Base-by-base conservation (phyloP, 2,888 invertebrate species). In the Nomada ruficornis region DNA sequence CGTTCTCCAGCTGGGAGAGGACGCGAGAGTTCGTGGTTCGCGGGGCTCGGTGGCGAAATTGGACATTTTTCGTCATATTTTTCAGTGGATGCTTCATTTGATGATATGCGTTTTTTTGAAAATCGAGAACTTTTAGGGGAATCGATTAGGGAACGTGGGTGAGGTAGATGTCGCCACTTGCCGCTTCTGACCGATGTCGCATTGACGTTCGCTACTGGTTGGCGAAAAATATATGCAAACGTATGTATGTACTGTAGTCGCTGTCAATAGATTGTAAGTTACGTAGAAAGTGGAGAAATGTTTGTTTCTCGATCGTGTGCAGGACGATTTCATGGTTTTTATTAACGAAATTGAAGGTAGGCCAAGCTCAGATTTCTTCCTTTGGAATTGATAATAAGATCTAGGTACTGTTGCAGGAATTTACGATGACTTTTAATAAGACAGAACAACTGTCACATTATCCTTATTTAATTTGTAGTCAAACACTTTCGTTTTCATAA, bases 151-250 rank as follows among this genome's bases (percentile, higher is more conserved):
- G 23, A 70, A 65, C 74, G 11, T 20, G 72, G 50, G 64, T 71
- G 82, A 13, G 42, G 52, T 15, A 92, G 93, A 91, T 92, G 92
- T 93, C 93, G 91, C 89, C 91, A 91, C 91, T 65, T 71, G 79
- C 65, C 88, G 74, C 78, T 84, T 18, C 23, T 59, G 90, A 84
- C 91, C 87, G 91, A 91, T 89, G 80, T 84, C 86, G 87, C 91
- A 86, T 90, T 89, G 92, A 92, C 88, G 84, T 83, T 83, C 80
- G 89, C 91, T 90, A 91, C 91, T 91, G 55, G 42, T 36, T 26
- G 13, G 18, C 50, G 54, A 75, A 59, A 69, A 36, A 36, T 36
- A 36, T 36, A 36, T 36, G 36, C 0, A 36, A 36, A 7, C 5
- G 36, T 7, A 7, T 7, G 36, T 7, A 7, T 7, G 36, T 7